Base-by-base conservation (phyloP, 2,113 vertebrate species). In the Saguinus imperator region DNA sequence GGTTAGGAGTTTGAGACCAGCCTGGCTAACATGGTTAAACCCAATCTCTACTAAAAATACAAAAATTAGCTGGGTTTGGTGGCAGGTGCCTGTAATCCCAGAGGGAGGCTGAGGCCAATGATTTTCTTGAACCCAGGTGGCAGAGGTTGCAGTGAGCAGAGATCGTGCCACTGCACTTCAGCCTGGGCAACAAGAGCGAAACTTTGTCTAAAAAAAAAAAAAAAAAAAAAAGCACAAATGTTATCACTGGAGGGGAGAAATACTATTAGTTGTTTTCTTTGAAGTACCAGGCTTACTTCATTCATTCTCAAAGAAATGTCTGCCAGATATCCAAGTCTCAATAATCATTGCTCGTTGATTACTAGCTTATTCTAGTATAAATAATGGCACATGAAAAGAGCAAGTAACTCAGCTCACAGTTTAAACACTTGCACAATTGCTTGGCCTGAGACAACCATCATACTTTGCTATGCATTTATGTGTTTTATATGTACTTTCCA, bases 241-340 rank as follows among this genome's bases (percentile, higher is more conserved):
- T 68, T 92, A 83, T 68, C 80, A 75, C 40, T 91, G 80, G 35
- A 50, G 16, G 25, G 81, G 79, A 88, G 48, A 87, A 93, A 66
- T 37, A 40, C 75, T 73, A n/a, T 73, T 73, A 37, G 18, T 84
- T 89, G 45, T 87, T 87, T 87, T 79, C 70, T 96, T 77, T 90
- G 35, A 89, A 79, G 17, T 45, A 25, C 25, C 3, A 61, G 35
- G 25, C 10, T 93, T 40, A 68, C 21, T 90, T 79, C 1, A 75
- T 77, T 90, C 37, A 81, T 80, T 93, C 94, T 88, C 82, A 76
- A n/a, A 23, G 29, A 35, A 79, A 50, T 18, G 5, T 68, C 48
- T 93, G 61, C 52, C 68, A 32, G 16, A 52, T 48, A 40, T 2
- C 43, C 32, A 58, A 43, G 57, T 40, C 37, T 86, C n/a, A 58